phyloP scores from a whole-genome alignment of 2,888 invertebrate genomes.

The Parnassius smintheus region DNA sequence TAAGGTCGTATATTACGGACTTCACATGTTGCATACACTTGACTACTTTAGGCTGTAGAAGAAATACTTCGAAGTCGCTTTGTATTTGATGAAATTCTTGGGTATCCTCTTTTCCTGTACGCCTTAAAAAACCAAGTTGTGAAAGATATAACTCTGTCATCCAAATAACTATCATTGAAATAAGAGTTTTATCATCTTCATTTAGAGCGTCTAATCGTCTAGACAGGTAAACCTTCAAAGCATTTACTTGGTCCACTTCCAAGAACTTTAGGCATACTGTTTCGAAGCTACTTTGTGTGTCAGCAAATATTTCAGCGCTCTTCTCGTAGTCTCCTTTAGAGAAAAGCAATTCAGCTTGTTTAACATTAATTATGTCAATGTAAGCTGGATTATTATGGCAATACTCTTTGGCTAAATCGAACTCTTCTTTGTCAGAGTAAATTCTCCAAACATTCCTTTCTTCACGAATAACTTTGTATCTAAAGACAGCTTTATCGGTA shows the following conservation, averaged over 20 bases:
- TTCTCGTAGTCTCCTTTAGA: conserved; percentile 87
- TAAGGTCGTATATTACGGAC: conserved; percentile 92
- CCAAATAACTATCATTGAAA: conserved; percentile 97
- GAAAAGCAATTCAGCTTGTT: conserved; percentile 94
- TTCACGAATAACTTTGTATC: conserved; percentile 91
- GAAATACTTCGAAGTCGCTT: conserved; percentile 89
- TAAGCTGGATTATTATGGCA: conserved; percentile 90
- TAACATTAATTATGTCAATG: conserved; percentile 90
- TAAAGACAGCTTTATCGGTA: conserved; percentile 91
- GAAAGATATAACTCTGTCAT: conserved; percentile 95
- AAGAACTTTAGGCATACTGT: conserved; percentile 96
- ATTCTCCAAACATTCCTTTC: conserved; percentile 94
- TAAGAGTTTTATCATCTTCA: conserved; percentile 90
- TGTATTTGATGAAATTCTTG: conserved; percentile 83
- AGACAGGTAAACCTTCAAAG: conserved; percentile 92
- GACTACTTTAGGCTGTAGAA: conserved; percentile 85
- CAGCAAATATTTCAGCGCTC: conserved; percentile 94
- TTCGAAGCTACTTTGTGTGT: conserved; percentile 96
- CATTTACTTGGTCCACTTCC: conserved; percentile 89
- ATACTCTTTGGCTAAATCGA: conserved; percentile 92
- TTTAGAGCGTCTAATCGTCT: conserved; percentile 89
- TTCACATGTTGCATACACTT: conserved; percentile 92
- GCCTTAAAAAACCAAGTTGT: conserved; percentile 88
- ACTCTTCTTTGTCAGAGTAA: conserved; percentile 91
- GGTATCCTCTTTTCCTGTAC: conserved; percentile 64